Evolutionary conservation across 2,113 vertebrate genomes (phyloP).

Genomic region (Suricata suricatta): DNA sequence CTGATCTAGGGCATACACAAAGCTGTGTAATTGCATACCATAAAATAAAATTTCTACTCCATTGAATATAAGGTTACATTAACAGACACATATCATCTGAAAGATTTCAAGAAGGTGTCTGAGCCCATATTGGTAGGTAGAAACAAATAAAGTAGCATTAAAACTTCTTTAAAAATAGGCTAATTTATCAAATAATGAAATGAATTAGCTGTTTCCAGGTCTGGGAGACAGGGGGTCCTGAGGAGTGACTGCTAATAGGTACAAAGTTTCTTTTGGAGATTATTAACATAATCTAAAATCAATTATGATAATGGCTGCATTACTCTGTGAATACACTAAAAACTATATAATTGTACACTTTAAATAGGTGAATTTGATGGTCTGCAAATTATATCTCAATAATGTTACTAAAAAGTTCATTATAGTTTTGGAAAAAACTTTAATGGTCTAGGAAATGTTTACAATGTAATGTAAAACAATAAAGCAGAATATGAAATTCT

Average conservation of each 20-base stretch:
- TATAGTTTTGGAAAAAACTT: neutral
- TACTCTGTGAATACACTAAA: neutral
- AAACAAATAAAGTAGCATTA: neutral
- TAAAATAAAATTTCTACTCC: neutral
- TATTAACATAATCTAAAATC: slow-evolving; percentile 12
- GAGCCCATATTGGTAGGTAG: neutral
- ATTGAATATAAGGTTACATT: neutral
- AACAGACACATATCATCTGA: neutral
- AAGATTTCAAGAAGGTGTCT: slow-evolving; percentile 3
- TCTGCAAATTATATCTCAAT: neutral
- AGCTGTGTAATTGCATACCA: neutral
- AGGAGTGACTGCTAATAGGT: neutral
- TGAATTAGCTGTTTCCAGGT: neutral
- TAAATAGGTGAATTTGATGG: neutral
- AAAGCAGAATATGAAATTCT: neutral
- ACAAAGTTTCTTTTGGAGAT: neutral
- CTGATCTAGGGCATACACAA: neutral
- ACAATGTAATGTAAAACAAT: neutral
- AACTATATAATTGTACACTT: neutral
- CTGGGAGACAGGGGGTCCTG: neutral
- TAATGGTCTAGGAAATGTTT: neutral
- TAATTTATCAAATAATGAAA: neutral
- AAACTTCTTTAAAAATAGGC: neutral
- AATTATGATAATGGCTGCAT: neutral
- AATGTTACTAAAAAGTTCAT: neutral